These are phyloP conservation scores for Ochropleura plecta DNA, from an alignment of 2,888 invertebrate species.

Conservation along the genomic window DNA sequence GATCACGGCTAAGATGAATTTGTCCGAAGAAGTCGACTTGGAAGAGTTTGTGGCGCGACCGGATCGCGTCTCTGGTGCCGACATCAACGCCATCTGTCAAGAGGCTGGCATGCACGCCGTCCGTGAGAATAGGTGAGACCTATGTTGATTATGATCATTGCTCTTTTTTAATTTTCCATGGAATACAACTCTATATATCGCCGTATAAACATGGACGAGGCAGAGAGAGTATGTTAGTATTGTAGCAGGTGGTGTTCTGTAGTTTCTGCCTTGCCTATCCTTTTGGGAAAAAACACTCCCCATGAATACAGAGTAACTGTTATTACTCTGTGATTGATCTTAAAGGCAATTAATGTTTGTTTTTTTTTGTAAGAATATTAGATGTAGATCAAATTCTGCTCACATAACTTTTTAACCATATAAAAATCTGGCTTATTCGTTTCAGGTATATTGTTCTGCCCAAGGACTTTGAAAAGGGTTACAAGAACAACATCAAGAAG, in stretches of 20 bases:
- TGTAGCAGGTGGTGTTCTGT: background rate
- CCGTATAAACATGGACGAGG: background rate
- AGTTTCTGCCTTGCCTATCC: background rate
- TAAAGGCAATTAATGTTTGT: background rate
- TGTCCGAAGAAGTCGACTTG: constrained; percentile 99
- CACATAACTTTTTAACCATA: background rate
- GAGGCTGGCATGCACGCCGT: constrained; percentile 99
- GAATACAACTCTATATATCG: background rate
- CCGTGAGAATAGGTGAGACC: constrained; percentile 95
- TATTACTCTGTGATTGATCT: background rate
- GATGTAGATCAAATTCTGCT: background rate
- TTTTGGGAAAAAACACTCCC: background rate
- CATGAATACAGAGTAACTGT: background rate
- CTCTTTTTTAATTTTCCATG: background rate
- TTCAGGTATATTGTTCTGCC: constrained; percentile 97
- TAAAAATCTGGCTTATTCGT: constrained; percentile 42
- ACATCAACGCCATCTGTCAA: constrained; percentile 99
- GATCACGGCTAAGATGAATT: constrained; percentile 98
- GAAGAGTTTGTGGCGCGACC: constrained; percentile 99
- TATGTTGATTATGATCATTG: background rate
- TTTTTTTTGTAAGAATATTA: background rate
- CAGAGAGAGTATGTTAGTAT: background rate
- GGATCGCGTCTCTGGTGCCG: constrained; percentile 99
- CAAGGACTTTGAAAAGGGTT: constrained; percentile 99
- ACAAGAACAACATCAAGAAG: constrained; percentile 99